Conservation (phyloP, 2,113 vertebrate species). For the Oceanodroma tethys region DNA sequence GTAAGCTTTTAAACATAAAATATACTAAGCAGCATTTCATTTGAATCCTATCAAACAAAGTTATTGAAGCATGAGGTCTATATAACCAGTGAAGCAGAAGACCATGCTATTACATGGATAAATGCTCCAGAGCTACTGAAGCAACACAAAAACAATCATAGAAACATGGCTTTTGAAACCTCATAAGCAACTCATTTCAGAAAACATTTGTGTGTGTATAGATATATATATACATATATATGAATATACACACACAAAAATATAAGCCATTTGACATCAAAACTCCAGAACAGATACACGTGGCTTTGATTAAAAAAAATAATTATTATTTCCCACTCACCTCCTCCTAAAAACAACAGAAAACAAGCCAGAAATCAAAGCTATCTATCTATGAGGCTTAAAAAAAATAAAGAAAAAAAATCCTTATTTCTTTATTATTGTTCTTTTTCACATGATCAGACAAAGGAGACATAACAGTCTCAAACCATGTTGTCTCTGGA, state of each 20-base stretch:
- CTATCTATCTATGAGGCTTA: background rate
- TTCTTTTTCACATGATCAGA: background rate
- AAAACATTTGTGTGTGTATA: background rate
- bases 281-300: background rate
- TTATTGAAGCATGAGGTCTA: conserved; percentile 71
- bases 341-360: background rate
- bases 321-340: background rate
- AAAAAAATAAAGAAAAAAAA: background rate
- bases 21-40: conserved; percentile 68
- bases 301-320: background rate
- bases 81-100: conserved; percentile 72
- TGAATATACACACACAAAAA: background rate
- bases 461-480: background rate
- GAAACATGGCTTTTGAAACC: conserved; percentile 68
- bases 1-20: conserved; percentile 72
- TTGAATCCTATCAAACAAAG: conserved; percentile 70
- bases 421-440: background rate
- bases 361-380: conserved; percentile 6
- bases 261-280: background rate
- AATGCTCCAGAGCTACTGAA: conserved; percentile 73
- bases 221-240: background rate
- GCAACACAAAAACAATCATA: conserved; percentile 76
- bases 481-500: background rate
- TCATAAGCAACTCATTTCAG: conserved; percentile 28
- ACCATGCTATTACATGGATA: conserved; percentile 78